Evolutionary conservation across 2,888 invertebrate genomes (phyloP).

Genomic region (Capitulum mitella): DNA sequence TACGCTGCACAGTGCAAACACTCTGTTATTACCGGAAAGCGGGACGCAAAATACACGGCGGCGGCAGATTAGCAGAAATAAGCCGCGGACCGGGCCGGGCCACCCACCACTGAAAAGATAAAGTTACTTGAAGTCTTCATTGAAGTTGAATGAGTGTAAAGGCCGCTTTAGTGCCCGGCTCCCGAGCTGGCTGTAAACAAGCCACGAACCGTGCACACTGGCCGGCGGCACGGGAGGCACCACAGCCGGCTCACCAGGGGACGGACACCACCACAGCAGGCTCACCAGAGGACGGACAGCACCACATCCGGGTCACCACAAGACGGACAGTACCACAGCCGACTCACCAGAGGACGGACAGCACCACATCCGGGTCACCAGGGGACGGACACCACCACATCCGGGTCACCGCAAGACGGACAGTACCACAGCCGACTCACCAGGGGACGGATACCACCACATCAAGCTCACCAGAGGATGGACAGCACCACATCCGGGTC

Average conservation of each 20-base stretch:
- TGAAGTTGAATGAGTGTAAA: neutral
- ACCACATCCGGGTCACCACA: too few species aligned
- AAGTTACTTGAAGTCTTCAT: slow-evolving; percentile 17
- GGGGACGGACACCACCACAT: too few species aligned
- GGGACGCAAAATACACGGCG: neutral
- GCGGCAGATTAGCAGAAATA: neutral
- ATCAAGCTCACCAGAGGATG: too few species aligned
- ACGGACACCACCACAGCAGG: neutral
- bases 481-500: too few species aligned
- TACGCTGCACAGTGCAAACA: neutral
- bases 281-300: too few species aligned
- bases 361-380: too few species aligned
- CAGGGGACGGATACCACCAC: too few species aligned
- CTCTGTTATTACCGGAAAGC: slow-evolving; percentile 10
- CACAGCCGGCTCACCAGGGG: neutral
- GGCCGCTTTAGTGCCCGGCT: neutral
- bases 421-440: too few species aligned
- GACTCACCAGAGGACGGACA: too few species aligned
- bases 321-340: too few species aligned
- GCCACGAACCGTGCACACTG: neutral
- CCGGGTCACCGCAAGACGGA: too few species aligned
- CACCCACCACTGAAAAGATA: slow-evolving; percentile 13
- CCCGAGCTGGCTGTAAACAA: neutral
- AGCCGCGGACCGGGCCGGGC: neutral
- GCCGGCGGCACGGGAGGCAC: too few species aligned